Evolutionary conservation across 2,113 vertebrate genomes (phyloP).

Genomic region (Propithecus coquereli): DNA sequence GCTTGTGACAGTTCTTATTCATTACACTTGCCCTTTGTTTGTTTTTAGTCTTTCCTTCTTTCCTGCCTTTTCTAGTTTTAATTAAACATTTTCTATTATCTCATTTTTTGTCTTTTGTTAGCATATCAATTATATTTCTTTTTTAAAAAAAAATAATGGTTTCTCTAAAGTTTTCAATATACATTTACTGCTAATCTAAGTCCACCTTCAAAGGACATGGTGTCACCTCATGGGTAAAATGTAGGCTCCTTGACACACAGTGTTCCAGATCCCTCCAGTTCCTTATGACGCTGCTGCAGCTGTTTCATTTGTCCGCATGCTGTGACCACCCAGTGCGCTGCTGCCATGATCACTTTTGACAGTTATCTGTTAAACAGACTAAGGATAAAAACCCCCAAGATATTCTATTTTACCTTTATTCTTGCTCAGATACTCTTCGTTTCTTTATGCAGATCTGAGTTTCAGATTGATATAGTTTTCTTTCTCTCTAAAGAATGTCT

Average conservation of each 20-base stretch:
- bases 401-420: not conserved
- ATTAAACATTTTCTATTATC: not conserved
- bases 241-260: accelerated
- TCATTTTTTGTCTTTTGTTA: not conserved
- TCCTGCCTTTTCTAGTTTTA: not conserved
- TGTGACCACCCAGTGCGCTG: accelerated
- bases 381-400: no score
- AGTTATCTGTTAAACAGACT: not conserved
- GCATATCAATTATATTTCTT: not conserved
- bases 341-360: not conserved
- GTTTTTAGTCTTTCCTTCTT: not conserved
- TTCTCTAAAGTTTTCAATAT: not conserved
- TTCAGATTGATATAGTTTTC: accelerated
- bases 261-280: accelerated
- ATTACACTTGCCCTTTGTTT: not conserved
- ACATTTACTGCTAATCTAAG: no score
- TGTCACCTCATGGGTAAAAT: accelerated
- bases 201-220: accelerated
- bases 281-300: accelerated
- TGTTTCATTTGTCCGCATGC: not conserved
- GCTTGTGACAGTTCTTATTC: not conserved
- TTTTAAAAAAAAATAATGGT: not conserved
- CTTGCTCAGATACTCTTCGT: not conserved
- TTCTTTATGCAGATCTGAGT: not conserved
- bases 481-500: not conserved